phyloP scores from a whole-genome alignment of 2,888 invertebrate species.

The Doris montereyensis region DNA sequence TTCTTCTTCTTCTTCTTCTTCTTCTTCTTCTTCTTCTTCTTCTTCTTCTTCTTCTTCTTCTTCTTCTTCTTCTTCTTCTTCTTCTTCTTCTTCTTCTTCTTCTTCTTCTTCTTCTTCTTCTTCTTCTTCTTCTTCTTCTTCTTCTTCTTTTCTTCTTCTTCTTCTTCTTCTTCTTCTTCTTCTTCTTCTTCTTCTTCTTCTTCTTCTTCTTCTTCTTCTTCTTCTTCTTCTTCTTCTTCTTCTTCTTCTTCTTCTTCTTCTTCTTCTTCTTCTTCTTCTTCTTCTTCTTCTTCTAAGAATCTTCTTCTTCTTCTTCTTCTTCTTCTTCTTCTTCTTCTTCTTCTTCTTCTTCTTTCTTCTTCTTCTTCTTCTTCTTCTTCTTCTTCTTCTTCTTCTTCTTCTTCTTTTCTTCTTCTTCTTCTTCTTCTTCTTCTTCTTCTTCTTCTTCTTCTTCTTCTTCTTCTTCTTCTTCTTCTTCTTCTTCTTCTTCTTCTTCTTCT shows the following conservation, averaged over 20 bases:
- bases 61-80: too few relatives aligned
- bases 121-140: slow-evolving; percentile 28
- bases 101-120: neutral
- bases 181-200: neutral
- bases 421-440: neutral
- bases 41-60: too few relatives aligned
- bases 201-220: slow-evolving; percentile 10
- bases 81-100: neutral
- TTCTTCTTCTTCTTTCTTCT: neutral
- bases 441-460: neutral
- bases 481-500: neutral
- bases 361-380: slow-evolving; percentile 6
- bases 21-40: too few relatives aligned
- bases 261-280: slow-evolving; percentile 8
- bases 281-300: neutral
- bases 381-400: slow-evolving; percentile 31
- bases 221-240: neutral
- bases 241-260: neutral
- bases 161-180: neutral
- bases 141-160: slow-evolving; percentile 26
- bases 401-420: slow-evolving; percentile 8
- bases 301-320: neutral
- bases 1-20: too few relatives aligned
- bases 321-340: neutral
- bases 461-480: slow-evolving; percentile 11